phyloP scores from a whole-genome alignment of 2,888 invertebrate genomes.

The Hedychridium roseum region DNA sequence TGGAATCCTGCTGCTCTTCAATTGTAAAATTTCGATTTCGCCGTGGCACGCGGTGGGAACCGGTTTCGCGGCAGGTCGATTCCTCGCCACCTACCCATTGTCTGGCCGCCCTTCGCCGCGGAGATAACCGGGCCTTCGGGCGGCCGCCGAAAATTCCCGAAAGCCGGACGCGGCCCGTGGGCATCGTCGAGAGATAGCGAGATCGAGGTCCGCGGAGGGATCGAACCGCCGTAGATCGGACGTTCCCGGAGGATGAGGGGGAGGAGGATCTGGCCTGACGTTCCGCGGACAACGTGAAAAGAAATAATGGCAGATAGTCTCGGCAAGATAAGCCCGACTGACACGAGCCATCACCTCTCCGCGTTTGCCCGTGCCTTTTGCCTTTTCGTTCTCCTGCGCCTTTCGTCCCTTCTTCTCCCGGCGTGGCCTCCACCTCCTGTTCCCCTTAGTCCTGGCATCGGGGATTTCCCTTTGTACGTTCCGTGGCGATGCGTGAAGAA shows the following conservation, averaged over 20 bases:
- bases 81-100: no score
- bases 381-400: neutral
- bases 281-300: conserved; percentile 42
- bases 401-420: conserved; percentile 34
- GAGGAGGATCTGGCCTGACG: conserved; percentile 28
- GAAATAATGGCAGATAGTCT: conserved; percentile 53
- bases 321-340: conserved; percentile 49
- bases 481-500: conserved; percentile 39
- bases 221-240: conserved; percentile 34
- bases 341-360: conserved; percentile 49
- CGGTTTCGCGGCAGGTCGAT: no score
- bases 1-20: no score
- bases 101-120: no score
- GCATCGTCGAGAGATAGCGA: conserved; percentile 8
- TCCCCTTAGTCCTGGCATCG: no score
- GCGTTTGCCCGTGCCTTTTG: conserved; percentile 20
- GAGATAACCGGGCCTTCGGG: no score
- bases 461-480: conserved; percentile 51
- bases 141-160: conserved; percentile 22
- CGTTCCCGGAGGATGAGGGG: conserved; percentile 16
- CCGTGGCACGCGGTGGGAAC: no score
- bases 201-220: conserved; percentile 27
- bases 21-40: no score
- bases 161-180: conserved; percentile 10
- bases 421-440: no score